Evolutionary conservation across 2,797 vertebrate species (phyloP), one percentile per base, ranked within the genome.

Genomic region (Sylvia borin): DNA sequence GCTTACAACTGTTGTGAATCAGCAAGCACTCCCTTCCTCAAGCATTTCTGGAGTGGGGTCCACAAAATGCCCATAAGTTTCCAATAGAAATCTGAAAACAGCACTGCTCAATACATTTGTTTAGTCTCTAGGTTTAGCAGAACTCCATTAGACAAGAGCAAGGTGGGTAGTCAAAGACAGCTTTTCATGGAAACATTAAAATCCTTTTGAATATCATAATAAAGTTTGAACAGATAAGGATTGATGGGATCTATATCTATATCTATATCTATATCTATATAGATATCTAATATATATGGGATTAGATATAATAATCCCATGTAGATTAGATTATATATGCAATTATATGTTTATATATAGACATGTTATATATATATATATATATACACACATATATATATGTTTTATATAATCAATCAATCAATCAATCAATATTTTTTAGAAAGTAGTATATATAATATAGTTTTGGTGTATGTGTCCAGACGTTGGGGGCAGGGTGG

Each of bases 1-100:
- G 47, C 36, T 77, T 61, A 71, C 76, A 76, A 32, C 51, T 81
- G 10, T 9, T 50, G 20, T 61, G 38, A 42, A 75, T 71, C n/a
- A 4, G 2, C 0, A 5, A 67, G 5, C 16, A 32, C 0, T 13
- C 4, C 9, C 7, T 5, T 74, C 6, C 17, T 16, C 13, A 72
- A 36, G 11, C 8, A 65, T 48, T 94, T 89, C 58, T 32, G 13
- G 29, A 75, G 21, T 10, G 5, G 9, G 42, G 4, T 50, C 29
- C 40, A 42, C n/a, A 75, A 43, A n/a, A 18, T 5, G 25, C 24
- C 47, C 67, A 31, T 4, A 11, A 60, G 4, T 7, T 78, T 74
- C 11, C 17, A 53, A 42, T 2, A 81, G 72, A 61, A 88, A 67
- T 34, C 18, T 32, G 16, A 72, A 87, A 70, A n/a, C 7, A 73